A percentile compares a stretch with the other conserved stretches of the same genome.
phyloP scores from a whole-genome alignment of 1,140 invertebrate genomes.

The Phymorhynchus buccinoides region DNA sequence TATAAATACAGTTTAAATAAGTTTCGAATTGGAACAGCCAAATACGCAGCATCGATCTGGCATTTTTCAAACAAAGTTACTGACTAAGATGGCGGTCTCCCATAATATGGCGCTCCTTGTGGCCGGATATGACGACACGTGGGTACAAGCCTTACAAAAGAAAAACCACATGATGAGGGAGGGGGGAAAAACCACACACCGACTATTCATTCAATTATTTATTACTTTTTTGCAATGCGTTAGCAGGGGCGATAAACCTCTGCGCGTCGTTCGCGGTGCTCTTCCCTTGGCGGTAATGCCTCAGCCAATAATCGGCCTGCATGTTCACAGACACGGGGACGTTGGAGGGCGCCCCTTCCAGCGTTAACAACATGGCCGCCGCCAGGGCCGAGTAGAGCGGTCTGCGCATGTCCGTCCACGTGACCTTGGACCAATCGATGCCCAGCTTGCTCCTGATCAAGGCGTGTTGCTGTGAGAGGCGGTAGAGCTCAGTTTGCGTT shows the following conservation, averaged over 20 bases:
- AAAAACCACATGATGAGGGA: too few species aligned
- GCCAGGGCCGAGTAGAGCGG: slow-evolving; percentile 64
- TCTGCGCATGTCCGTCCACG: slow-evolving; percentile 60
- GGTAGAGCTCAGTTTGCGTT: slow-evolving; percentile 11
- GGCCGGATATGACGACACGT: too few species aligned
- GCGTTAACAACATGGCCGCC: slow-evolving; percentile 49
- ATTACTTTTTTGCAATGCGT: slow-evolving; percentile 19
- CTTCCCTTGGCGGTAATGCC: slow-evolving; percentile 4
- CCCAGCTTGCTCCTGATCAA: slow-evolving; percentile 46
- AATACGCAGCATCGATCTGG: too few species aligned
- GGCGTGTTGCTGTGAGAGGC: slow-evolving; percentile 22
- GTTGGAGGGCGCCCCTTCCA: slow-evolving; percentile 35
- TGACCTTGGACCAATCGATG: slow-evolving; percentile 64
- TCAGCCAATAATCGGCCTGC: slow-evolving; percentile 38
- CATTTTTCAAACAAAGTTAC: too few species aligned
- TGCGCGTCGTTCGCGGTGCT: not conserved
- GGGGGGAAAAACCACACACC: too few species aligned
- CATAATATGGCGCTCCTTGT: too few species aligned
- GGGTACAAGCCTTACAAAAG: too few species aligned
- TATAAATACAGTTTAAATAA: too few species aligned
- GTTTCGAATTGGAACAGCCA: too few species aligned
- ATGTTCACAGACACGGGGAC: slow-evolving; percentile 35
- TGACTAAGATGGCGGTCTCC: too few species aligned
- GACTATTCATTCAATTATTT: too few species aligned
- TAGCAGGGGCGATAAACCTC: slow-evolving; percentile 1